These are phyloP conservation scores for Syngnathoides biaculeatus DNA, from an alignment of 2,113 vertebrate species.

Conservation along the genomic window DNA sequence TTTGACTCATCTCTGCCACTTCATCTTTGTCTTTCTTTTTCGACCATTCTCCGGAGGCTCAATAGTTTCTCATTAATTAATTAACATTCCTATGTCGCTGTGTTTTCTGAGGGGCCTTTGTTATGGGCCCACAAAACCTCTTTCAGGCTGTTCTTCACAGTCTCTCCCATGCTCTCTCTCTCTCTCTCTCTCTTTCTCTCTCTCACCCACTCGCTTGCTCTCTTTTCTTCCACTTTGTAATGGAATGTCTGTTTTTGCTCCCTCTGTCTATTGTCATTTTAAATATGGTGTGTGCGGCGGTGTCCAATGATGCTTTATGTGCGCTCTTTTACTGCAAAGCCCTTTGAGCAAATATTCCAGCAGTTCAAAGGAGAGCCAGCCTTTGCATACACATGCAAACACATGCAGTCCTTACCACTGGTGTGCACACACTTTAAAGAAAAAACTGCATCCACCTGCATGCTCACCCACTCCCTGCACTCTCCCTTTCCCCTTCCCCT, in stretches of 20 bases:
- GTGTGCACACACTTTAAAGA: slow-evolving; percentile 1
- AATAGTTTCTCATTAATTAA: slow-evolving; percentile 77
- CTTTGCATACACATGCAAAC: slow-evolving; percentile 8
- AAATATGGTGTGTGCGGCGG: slow-evolving; percentile 26
- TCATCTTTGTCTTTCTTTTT: slow-evolving; percentile 40
- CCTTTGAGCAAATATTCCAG: slow-evolving; percentile 10
- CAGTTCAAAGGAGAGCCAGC: slow-evolving; percentile 13
- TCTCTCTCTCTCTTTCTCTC: not conserved
- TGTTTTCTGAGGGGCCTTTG: slow-evolving; percentile 73
- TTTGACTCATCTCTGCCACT: slow-evolving; percentile 24
- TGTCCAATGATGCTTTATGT: slow-evolving; percentile 14
- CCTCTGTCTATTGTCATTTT: slow-evolving; percentile 36
- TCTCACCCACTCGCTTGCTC: slow-evolving; percentile 16
- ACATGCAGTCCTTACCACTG: slow-evolving; percentile 2
- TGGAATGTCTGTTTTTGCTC: slow-evolving; percentile 36
- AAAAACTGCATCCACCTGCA: slow-evolving; percentile 50
- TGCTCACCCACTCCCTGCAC: slow-evolving; percentile 30
- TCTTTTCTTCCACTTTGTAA: slow-evolving; percentile 41
- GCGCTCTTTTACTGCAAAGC: not conserved
- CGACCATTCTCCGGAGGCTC: slow-evolving; percentile 57
- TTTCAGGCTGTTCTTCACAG: slow-evolving; percentile 65
- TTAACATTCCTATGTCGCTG: slow-evolving; percentile 74
- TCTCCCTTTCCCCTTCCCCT: slow-evolving; percentile 31
- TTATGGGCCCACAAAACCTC: slow-evolving; percentile 66
- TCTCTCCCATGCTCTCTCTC: slow-evolving; percentile 35